Conservation (phyloP, 2,888 invertebrate genomes). For the Euspilapteryx auroguttella region DNA sequence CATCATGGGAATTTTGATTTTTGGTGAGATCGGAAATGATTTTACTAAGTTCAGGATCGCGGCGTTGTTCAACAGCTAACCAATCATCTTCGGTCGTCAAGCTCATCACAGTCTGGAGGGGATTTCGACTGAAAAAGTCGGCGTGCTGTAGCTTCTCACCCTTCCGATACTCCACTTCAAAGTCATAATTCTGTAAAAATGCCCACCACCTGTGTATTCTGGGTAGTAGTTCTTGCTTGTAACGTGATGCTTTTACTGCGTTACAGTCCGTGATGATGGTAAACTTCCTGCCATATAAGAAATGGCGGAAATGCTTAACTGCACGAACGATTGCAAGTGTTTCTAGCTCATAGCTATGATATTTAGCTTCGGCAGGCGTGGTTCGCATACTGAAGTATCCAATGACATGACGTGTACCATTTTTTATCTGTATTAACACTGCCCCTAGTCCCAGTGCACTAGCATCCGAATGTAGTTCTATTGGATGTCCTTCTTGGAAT, state of each 20-base stretch:
- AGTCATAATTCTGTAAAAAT: constrained; percentile 6
- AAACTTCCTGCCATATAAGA: too few species aligned
- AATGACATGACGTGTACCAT: too few species aligned
- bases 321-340: too few species aligned
- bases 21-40: constrained; percentile 5
- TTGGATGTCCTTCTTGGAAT: too few species aligned
- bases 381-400: too few species aligned
- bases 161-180: constrained; percentile 11
- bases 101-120: constrained; percentile 6
- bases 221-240: constrained; percentile 6
- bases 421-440: too few species aligned
- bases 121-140: constrained; percentile 13
- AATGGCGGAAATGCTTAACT: too few species aligned
- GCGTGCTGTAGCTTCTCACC: constrained; percentile 12
- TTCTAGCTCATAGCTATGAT: too few species aligned
- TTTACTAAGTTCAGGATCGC: constrained; percentile 5
- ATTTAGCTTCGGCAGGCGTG: too few species aligned
- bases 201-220: constrained; percentile 7
- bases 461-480: too few species aligned
- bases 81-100: constrained; percentile 10
- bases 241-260: constrained; percentile 6
- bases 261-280: constrained; percentile 7
- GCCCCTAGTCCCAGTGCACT: too few species aligned
- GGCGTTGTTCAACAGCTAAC: constrained; percentile 11
- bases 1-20: constrained; percentile 1